phyloP scores from a whole-genome alignment of 1,140 invertebrate genomes.

The Drosophila nikananu region DNA sequence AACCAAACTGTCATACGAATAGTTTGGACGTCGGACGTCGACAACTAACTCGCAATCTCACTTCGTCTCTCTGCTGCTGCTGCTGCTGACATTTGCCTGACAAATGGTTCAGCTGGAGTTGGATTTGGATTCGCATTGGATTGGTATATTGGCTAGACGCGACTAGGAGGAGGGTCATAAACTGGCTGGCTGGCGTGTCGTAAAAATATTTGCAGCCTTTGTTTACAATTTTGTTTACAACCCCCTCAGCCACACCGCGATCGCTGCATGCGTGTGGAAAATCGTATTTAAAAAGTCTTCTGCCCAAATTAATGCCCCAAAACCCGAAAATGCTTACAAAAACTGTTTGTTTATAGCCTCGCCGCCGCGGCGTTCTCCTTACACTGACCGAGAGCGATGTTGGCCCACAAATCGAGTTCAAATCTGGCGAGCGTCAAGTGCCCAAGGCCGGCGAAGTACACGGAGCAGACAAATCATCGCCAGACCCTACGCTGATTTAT shows the following conservation, averaged over 20 bases:
- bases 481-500: constrained; percentile 31
- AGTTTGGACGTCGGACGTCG: constrained; percentile 45
- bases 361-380: constrained; percentile 41
- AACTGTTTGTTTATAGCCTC: constrained; percentile 53
- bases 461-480: constrained; percentile 32
- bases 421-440: constrained; percentile 44
- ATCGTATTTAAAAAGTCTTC: constrained; percentile 66
- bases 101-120: constrained; percentile 42
- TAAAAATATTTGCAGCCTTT: constrained; percentile 72
- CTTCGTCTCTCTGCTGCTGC: constrained; percentile 32
- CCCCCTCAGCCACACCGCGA: constrained; percentile 21
- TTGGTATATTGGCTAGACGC: constrained; percentile 38
- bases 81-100: constrained; percentile 47
- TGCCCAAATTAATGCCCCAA: constrained; percentile 30
- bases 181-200: constrained; percentile 50
- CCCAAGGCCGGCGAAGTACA: constrained; percentile 8
- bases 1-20: constrained; percentile 57
- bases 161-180: constrained; percentile 47
- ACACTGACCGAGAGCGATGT: constrained; percentile 11
- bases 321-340: constrained; percentile 53
- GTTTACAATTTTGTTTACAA: constrained; percentile 76
- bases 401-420: constrained; percentile 48
- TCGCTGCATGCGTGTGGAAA: constrained; percentile 40
- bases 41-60: constrained; percentile 54
- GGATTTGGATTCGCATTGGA: constrained; percentile 1